Base-by-base conservation (phyloP, 2,113 vertebrate genomes). In the Hyperopisus bebe region DNA sequence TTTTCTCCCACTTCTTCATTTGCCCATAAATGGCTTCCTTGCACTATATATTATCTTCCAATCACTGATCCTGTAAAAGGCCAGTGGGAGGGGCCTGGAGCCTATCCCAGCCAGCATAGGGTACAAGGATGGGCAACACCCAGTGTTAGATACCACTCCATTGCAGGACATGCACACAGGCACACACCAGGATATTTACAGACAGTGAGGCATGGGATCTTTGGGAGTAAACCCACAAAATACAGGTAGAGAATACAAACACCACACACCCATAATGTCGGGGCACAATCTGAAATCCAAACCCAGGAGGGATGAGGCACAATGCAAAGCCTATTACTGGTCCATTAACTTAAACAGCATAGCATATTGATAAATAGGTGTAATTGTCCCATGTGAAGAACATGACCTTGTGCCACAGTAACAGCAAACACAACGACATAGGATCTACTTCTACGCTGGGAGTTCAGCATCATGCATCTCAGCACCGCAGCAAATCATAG, bases 11-110 rank as follows among this genome's bases (percentile, higher is more conserved):
- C 70, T 84, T 46, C 44, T n/a, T 80, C 84, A 62, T 47, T n/a
- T 86, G 58, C 48, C 39, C 83, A 62, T 58, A 86, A 39, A 90
- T 86, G 35, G 51, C 53, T 66, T 86, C 80, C 80, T 48, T 27
- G 58, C 39, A 70, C 58, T 44, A 86, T 19, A 39, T 11, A 80
- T 80, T 17, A 42, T 77, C 31, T 77, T 77, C 70, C 70, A 39
- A 39, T 42, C 74, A 42, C 35, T 42, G 31, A 80, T 80, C 74
- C 5, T 0, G 17, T 42, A 42, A 5, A 42, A 8, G 74, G 74
- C 35, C 74, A 19, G 6, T 42, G 74, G 74, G 74, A 80, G 74
- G 31, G 74, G 5, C 35, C 35, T 80, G 74, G 31, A 42, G 74
- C 17, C 35, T 39, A 19, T 39, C 35, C 13, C 74, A 80, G 31